Evolutionary conservation across 2,113 vertebrate genomes (phyloP).

Genomic region (Microcebus ravelobensis): DNA sequence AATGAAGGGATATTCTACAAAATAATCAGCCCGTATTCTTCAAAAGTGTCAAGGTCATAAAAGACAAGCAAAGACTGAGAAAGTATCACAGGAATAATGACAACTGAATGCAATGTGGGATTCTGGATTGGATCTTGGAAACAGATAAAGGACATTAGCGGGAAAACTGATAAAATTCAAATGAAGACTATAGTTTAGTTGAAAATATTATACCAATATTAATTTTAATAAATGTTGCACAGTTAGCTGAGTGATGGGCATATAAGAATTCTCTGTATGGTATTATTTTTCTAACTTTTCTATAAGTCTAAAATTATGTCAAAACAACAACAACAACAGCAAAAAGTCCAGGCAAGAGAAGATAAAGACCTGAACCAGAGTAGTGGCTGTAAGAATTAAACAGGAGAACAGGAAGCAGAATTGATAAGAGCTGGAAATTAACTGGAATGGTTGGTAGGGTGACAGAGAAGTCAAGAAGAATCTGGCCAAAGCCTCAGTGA

Average conservation of each 20-base stretch:
- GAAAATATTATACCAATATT: background rate
- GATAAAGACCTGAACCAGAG: background rate
- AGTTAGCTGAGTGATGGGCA: background rate
- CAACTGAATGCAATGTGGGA: background rate
- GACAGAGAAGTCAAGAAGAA: background rate
- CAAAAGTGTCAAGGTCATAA: background rate
- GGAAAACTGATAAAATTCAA: background rate
- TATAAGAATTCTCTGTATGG: background rate
- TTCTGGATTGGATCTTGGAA: background rate
- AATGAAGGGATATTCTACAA: background rate
- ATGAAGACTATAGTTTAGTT: background rate
- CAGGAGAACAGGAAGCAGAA: background rate
- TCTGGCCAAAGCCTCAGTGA: background rate
- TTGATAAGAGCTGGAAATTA: background rate
- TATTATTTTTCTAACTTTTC: background rate
- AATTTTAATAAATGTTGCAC: background rate
- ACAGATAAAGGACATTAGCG: background rate
- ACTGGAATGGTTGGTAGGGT: background rate
- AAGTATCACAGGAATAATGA: background rate
- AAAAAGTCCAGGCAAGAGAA: background rate
- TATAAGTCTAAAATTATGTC: background rate
- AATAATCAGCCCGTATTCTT: background rate
- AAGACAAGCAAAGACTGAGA: background rate
- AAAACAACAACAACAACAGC: background rate
- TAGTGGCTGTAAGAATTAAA: background rate